Evolutionary conservation across 1,140 invertebrate species (phyloP).

Genomic region (Brachionus asplanchnoidis): DNA sequence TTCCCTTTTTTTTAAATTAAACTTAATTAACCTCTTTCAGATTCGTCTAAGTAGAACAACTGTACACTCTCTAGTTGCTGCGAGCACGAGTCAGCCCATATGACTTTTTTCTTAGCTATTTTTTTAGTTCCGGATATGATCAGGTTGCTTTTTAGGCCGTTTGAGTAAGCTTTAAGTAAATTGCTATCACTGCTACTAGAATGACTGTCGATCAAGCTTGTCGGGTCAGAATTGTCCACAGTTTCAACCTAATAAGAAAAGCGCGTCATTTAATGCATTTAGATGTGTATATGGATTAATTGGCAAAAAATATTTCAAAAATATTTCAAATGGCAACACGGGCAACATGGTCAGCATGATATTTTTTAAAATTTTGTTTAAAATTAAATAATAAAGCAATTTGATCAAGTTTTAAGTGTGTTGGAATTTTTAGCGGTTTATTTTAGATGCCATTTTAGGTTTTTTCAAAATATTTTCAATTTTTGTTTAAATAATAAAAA

Average conservation of each 20-base stretch:
- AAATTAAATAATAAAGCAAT: too few species aligned
- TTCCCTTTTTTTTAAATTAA: not conserved
- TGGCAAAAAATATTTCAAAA: not conserved
- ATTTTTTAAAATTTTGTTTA: too few species aligned
- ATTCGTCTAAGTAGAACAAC: conserved; percentile 33
- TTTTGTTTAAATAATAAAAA: not conserved
- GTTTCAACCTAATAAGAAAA: not conserved
- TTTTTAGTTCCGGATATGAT: not conserved
- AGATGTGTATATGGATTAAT: not conserved
- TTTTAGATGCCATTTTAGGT: not conserved
- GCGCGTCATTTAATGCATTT: not conserved
- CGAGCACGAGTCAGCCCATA: conserved; percentile 20
- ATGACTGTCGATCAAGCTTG: not conserved
- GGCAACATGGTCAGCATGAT: not conserved
- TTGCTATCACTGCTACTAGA: conserved; percentile 1
- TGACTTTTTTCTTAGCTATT: conserved; percentile 22
- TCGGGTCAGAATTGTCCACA: not conserved
- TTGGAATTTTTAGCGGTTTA: not conserved
- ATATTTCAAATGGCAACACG: not conserved
- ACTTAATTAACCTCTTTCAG: conserved; percentile 18
- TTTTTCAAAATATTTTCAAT: conserved; percentile 15
- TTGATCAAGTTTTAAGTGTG: not conserved
- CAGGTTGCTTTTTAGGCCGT: conserved; percentile 11
- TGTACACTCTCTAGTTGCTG: conserved; percentile 26
- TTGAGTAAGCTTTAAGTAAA: not conserved